Conservation (phyloP, 1,140 invertebrate genomes). For the Doryteuthis pealeii region DNA sequence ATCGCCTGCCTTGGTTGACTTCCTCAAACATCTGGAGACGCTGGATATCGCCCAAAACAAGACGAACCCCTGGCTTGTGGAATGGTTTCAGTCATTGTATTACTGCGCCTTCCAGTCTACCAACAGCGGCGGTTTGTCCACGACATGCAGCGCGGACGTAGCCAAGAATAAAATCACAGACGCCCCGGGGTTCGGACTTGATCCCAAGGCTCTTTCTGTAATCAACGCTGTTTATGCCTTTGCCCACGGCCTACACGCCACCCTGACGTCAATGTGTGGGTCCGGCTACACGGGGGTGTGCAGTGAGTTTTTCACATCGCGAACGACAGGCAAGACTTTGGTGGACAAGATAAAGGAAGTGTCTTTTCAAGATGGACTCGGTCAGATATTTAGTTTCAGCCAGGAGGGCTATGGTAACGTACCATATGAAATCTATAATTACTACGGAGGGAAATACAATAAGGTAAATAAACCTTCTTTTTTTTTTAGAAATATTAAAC, state of each 20-base stretch:
- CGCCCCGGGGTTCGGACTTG: conserved; percentile 24
- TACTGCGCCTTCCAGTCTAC: conserved; percentile 40
- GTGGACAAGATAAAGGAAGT: conserved; percentile 42
- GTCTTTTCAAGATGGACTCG: conserved; percentile 31
- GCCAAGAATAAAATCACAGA: conserved; percentile 23
- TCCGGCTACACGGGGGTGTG: conserved; percentile 40
- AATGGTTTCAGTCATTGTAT: conserved; percentile 47
- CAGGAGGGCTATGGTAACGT: conserved; percentile 26
- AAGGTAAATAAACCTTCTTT: too few species aligned
- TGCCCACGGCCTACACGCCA: conserved; percentile 41
- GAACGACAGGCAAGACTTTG: conserved; percentile 34
- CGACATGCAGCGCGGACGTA: conserved; percentile 21
- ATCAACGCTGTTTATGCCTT: conserved; percentile 48
- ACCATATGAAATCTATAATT: conserved; percentile 39
- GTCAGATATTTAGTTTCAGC: conserved; percentile 34
- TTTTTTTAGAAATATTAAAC: too few species aligned
- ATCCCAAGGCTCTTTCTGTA: conserved; percentile 23
- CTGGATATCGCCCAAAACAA: conserved; percentile 35
- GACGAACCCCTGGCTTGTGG: conserved; percentile 53
- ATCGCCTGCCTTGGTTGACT: conserved; percentile 25
- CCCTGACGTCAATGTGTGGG: conserved; percentile 46
- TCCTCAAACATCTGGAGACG: conserved; percentile 31
- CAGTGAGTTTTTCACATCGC: conserved; percentile 35
- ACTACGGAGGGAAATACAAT: conserved; percentile 5
- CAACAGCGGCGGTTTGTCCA: conserved; percentile 19